phyloP scores from a whole-genome alignment of 2,888 invertebrate species.

The Flabesymbios commensalis region DNA sequence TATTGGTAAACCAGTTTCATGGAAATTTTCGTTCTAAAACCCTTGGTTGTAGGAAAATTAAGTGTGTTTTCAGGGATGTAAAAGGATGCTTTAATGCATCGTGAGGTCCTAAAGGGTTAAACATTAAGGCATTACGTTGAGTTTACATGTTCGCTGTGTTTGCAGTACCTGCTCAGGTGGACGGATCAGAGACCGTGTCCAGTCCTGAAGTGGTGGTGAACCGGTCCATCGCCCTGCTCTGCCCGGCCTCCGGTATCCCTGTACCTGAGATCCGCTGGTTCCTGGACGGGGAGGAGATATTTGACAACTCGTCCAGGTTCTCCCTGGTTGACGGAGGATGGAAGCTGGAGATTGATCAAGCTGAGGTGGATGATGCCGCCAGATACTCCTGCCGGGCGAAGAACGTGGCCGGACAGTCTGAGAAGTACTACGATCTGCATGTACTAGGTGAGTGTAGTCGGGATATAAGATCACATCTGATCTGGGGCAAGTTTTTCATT shows the following conservation, averaged over 20 bases:
- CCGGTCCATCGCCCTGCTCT: slow-evolving; percentile 54
- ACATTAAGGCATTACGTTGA: no score
- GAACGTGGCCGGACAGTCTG: slow-evolving; percentile 66
- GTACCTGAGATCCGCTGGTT: slow-evolving; percentile 61
- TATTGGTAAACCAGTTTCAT: no score
- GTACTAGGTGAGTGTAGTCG: slow-evolving; percentile 69
- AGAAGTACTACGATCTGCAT: slow-evolving; percentile 62
- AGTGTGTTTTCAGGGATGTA: no score
- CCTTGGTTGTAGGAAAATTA: no score
- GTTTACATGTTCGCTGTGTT: no score
- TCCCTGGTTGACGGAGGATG: slow-evolving; percentile 43
- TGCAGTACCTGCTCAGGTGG: slow-evolving; percentile 62
- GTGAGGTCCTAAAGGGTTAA: no score
- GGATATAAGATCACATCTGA: no score
- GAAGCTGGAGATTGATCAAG: slow-evolving; percentile 42
- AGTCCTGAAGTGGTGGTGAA: slow-evolving; percentile 48
- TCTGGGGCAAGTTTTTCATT: no score
- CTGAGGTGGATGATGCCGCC: slow-evolving; percentile 53
- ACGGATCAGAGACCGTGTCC: slow-evolving; percentile 49
- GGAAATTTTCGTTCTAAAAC: no score
- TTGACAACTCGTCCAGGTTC: slow-evolving; percentile 3
- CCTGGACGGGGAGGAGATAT: slow-evolving; percentile 13
- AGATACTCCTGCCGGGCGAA: slow-evolving; percentile 66
- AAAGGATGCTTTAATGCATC: no score
- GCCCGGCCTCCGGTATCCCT: slow-evolving; percentile 63